Conservation (phyloP, 2,888 invertebrate genomes). For the Asteroscopus sphinx region DNA sequence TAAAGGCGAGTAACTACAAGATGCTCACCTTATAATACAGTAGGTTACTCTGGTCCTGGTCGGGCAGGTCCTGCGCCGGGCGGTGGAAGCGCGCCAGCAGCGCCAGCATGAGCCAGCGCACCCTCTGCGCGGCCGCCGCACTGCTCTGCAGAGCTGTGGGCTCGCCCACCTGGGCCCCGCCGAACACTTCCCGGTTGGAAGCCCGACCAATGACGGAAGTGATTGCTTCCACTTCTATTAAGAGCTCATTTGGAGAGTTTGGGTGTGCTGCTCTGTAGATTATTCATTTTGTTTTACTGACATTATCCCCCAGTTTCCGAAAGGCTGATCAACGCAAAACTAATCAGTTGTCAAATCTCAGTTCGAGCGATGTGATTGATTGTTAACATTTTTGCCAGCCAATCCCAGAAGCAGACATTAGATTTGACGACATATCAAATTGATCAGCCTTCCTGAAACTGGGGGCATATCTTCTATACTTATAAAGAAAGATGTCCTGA, state of each 20-base stretch:
- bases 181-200: conserved; percentile 87
- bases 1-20: too few species aligned
- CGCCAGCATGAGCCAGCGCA: conserved; percentile 93
- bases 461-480: too few species aligned
- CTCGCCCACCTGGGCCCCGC: conserved; percentile 62
- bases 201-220: conserved; percentile 94
- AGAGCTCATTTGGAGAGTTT: conserved; percentile 90
- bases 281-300: neutral
- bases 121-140: conserved; percentile 91
- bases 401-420: too few species aligned
- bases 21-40: conserved; percentile 74
- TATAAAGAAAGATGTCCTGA: too few species aligned
- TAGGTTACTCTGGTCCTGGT: conserved; percentile 53
- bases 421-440: too few species aligned
- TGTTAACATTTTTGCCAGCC: too few species aligned
- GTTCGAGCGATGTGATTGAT: too few species aligned
- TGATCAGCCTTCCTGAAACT: too few species aligned
- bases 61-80: conserved; percentile 49
- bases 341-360: too few species aligned
- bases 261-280: conserved; percentile 85
- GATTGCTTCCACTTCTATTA: conserved; percentile 94
- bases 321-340: too few species aligned
- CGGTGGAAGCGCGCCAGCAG: conserved; percentile 92
- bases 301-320: too few species aligned
- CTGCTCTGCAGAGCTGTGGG: conserved; percentile 73